Conservation (phyloP, 2,113 vertebrate genomes). For the Choloepus hoffmanni region DNA sequence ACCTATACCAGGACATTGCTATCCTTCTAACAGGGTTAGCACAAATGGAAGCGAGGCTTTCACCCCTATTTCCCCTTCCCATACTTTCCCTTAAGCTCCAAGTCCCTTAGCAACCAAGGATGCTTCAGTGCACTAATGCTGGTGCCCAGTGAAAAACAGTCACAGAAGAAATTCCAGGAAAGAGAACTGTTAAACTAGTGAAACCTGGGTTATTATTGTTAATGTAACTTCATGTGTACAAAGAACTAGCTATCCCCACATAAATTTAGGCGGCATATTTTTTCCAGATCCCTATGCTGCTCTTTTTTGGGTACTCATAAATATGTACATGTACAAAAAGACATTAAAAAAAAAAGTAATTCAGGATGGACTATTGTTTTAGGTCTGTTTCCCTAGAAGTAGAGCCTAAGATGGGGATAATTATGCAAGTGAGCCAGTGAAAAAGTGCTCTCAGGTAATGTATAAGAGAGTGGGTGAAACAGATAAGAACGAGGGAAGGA, state of each 20-base stretch:
- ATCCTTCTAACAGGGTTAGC: constrained; percentile 21
- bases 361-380: not conserved
- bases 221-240: not conserved
- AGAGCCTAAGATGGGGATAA: not conserved
- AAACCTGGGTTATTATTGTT: not conserved
- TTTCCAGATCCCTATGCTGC: not conserved
- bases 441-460: not conserved
- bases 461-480: not conserved
- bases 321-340: not conserved
- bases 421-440: not conserved
- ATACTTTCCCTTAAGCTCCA: constrained; percentile 29
- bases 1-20: not conserved
- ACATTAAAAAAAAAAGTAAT: not conserved
- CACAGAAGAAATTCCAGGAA: not conserved
- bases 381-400: not conserved
- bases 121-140: not conserved
- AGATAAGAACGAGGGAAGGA: not conserved
- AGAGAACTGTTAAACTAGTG: not conserved
- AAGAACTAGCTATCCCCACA: not conserved
- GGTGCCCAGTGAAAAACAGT: not conserved
- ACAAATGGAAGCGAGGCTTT: not conserved
- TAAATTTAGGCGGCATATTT: not conserved
- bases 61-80: not conserved
- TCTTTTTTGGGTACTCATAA: not conserved
- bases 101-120: not conserved